phyloP scores from a whole-genome alignment of 2,113 vertebrate species.

The Emydura subglobosa region DNA sequence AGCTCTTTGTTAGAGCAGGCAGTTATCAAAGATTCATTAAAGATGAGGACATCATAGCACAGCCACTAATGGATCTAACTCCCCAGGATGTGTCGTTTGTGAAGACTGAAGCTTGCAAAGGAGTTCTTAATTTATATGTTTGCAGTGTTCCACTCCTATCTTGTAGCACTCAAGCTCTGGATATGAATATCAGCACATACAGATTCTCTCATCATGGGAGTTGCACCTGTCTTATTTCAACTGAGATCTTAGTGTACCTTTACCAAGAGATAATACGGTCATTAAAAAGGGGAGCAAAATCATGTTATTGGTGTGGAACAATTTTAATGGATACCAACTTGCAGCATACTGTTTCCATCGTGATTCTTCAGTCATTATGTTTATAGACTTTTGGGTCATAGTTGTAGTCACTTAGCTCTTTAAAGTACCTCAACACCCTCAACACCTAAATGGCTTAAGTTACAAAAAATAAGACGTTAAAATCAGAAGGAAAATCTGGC shows the following conservation, averaged over 20 bases:
- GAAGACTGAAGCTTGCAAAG: conserved; percentile 36
- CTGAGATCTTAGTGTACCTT: neutral
- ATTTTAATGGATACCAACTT: neutral
- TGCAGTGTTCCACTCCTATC: neutral
- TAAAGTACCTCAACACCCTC: neutral
- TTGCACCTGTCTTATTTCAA: neutral
- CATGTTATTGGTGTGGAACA: neutral
- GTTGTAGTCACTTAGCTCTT: neutral
- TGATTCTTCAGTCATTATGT: neutral
- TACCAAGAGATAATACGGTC: neutral
- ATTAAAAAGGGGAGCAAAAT: neutral
- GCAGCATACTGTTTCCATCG: neutral
- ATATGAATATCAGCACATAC: neutral
- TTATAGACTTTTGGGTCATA: neutral
- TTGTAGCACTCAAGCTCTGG: conserved; percentile 24
- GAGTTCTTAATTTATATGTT: neutral
- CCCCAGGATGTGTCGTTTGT: neutral
- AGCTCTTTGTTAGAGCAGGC: conserved; percentile 22
- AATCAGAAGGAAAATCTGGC: neutral
- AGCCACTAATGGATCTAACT: conserved; percentile 49
- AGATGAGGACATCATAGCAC: neutral
- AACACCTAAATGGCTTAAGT: neutral
- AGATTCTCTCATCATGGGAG: neutral
- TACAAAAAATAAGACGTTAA: neutral
- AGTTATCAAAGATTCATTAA: conserved; percentile 44